Conservation (phyloP, 2,113 vertebrate genomes). For the Symphodus melops region DNA sequence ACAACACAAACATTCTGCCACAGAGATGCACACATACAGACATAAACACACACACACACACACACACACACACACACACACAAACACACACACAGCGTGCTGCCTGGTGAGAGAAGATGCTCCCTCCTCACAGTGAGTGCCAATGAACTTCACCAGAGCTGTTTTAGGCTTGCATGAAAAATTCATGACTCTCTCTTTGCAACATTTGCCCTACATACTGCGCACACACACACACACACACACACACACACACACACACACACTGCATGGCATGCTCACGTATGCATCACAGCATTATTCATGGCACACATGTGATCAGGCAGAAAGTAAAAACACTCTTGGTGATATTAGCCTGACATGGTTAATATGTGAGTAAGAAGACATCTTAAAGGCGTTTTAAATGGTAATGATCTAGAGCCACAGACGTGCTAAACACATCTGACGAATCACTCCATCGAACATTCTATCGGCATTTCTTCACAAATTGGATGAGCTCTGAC, state of each 20-base stretch:
- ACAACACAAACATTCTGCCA: background rate
- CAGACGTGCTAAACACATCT: background rate
- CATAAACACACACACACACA: background rate
- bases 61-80: background rate
- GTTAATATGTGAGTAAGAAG: conserved; percentile 33
- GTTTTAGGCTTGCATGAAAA: conserved; percentile 80
- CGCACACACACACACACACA: conserved; percentile 31
- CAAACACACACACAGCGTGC: conserved; percentile 13
- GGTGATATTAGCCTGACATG: conserved; percentile 8
- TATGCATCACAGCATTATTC: conserved; percentile 58
- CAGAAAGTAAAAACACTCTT: conserved; percentile 26
- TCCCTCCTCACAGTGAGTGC: conserved; percentile 54
- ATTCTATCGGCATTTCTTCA: conserved; percentile 18
- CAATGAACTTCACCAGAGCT: conserved; percentile 68
- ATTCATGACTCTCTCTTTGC: conserved; percentile 75
- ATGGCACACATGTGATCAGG: conserved; percentile 54
- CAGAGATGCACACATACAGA: background rate
- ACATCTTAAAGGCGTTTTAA: conserved; percentile 20
- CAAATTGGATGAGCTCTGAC: conserved; percentile 4
- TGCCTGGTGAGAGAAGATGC: conserved; percentile 56
- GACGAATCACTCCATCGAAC: background rate
- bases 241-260: no score
- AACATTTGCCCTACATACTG: conserved; percentile 79
- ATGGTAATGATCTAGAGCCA: conserved; percentile 1
- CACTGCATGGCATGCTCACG: conserved; percentile 13